These are phyloP conservation scores for Anomalospiza imberbis DNA, from an alignment of 2,797 vertebrate genomes.

Conservation along the genomic window DNA sequence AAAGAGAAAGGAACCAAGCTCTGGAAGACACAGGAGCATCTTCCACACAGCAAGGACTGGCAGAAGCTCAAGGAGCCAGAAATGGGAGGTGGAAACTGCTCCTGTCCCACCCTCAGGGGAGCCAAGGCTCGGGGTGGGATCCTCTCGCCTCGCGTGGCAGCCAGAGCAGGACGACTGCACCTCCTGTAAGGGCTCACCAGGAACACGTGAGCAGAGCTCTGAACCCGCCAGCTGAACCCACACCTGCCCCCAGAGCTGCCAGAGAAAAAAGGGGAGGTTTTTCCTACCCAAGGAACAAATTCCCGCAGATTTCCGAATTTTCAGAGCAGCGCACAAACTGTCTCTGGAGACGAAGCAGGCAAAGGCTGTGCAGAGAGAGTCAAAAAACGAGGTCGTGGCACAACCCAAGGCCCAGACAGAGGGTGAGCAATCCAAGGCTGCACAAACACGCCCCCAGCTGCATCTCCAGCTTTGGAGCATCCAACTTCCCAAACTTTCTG, in stretches of 20 bases:
- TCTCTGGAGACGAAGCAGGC: accelerated
- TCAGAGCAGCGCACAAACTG: not conserved
- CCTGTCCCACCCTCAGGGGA: not conserved
- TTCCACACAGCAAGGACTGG: not conserved
- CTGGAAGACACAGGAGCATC: accelerated
- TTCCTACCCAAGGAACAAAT: not conserved
- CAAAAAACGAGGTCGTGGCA: accelerated
- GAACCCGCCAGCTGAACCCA: not conserved
- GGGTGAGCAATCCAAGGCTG: not conserved
- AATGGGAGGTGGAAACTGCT: not conserved
- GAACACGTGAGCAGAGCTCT: not conserved
- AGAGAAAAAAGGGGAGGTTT: not conserved
- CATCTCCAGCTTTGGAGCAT: not conserved
- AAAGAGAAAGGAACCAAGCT: not conserved
- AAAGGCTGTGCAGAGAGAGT: not conserved
- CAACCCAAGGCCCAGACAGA: not conserved
- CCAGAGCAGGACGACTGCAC: accelerated
- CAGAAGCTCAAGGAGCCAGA: not conserved
- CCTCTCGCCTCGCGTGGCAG: accelerated
- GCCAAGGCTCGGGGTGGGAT: not conserved
- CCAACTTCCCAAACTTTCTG: not conserved
- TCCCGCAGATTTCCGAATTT: accelerated
- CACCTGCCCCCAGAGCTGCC: not conserved
- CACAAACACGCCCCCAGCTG: not conserved
- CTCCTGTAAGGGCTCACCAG: not conserved